A percentile compares a stretch with the other conserved stretches of the same genome.
phyloP scores from a whole-genome alignment of 2,797 vertebrate species.

The Crenichthys baileyi region DNA sequence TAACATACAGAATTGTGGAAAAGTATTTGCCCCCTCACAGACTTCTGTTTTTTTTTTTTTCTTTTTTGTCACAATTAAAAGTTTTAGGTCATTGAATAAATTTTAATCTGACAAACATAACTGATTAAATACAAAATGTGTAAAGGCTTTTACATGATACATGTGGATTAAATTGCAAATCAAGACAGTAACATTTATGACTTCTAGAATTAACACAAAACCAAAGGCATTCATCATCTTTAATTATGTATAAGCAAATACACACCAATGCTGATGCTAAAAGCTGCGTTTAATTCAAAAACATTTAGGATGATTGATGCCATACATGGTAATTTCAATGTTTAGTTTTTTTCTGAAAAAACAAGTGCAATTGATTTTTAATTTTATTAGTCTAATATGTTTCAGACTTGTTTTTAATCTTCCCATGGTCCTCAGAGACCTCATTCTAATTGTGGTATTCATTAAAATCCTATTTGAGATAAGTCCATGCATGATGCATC shows the following conservation, averaged over 20 bases:
- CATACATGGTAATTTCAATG: neutral
- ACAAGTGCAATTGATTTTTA: neutral
- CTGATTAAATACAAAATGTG: neutral
- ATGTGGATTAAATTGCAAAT: neutral
- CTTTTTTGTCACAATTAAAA: too few species aligned
- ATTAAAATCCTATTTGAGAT: conserved; percentile 41
- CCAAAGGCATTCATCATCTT: neutral
- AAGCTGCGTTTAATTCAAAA: neutral
- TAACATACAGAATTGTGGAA: too few species aligned
- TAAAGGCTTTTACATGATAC: neutral
- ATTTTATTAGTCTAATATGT: neutral
- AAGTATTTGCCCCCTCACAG: neutral
- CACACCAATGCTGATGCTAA: neutral
- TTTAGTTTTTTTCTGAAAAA: neutral
- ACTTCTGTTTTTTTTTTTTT: neutral
- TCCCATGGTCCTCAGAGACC: neutral
- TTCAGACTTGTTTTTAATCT: neutral
- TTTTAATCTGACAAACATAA: neutral
- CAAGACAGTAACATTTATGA: too few species aligned
- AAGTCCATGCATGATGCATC: conserved; percentile 7
- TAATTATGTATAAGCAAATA: neutral
- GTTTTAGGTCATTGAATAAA: too few species aligned
- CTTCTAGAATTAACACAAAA: neutral
- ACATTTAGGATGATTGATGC: neutral
- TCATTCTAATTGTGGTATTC: conserved; percentile 11